A percentile compares a stretch with the other conserved stretches of the same genome.
These are phyloP conservation scores for Luscinia luscinia DNA, from an alignment of 2,797 vertebrate genomes.

Conservation along the genomic window DNA sequence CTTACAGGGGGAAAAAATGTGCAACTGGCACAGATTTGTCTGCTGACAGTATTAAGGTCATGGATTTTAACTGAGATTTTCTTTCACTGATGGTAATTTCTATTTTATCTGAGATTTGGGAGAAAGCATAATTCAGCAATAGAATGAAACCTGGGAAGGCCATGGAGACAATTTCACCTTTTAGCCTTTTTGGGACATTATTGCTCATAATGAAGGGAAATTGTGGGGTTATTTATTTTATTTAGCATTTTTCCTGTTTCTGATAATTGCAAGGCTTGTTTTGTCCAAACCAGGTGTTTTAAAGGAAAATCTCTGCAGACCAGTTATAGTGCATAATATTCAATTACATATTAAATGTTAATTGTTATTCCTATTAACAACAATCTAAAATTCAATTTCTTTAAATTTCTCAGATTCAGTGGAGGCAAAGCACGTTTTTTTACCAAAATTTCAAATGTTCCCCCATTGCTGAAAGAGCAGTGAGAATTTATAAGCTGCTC, in stretches of 20 bases:
- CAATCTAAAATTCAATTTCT: not conserved
- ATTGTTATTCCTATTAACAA: not conserved
- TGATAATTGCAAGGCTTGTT: not conserved
- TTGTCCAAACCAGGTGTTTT: not conserved
- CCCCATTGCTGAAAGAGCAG: slow-evolving; percentile 5
- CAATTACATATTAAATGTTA: not conserved
- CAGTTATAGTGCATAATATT: not conserved
- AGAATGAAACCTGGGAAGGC: not conserved
- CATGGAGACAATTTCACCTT: not conserved
- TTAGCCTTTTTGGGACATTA: not conserved
- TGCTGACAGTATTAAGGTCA: not conserved
- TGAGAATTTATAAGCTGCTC: slow-evolving; percentile 46
- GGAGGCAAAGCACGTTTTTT: slow-evolving; percentile 37
- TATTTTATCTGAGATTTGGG: not conserved
- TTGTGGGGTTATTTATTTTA: not conserved
- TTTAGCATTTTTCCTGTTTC: not conserved
- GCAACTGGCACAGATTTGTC: not conserved
- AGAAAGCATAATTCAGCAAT: not conserved
- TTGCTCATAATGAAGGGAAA: not conserved
- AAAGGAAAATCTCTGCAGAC: not conserved
- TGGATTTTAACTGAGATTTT: not conserved
- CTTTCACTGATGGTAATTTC: not conserved
- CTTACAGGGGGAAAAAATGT: not conserved
- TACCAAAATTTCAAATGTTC: slow-evolving; percentile 24
- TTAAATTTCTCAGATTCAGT: not conserved